A percentile compares a stretch with the other conserved stretches of the same genome.
phyloP scores from a whole-genome alignment of 2,113 vertebrate genomes.

The Cariama cristata region DNA sequence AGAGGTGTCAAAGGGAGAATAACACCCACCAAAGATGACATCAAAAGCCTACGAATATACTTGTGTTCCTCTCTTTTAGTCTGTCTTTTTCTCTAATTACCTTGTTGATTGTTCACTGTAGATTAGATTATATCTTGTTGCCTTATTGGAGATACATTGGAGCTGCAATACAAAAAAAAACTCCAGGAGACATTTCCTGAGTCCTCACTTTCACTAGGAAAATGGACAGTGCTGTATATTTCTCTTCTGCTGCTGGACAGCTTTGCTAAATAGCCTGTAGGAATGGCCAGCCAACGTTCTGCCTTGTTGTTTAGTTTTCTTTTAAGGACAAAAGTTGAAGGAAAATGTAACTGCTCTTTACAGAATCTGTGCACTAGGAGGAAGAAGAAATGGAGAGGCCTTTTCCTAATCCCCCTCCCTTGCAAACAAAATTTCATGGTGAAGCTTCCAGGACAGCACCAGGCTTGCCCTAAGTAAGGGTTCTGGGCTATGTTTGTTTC shows the following conservation, averaged over 20 bases:
- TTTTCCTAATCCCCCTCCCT: not conserved
- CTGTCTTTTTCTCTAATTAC: constrained; percentile 16
- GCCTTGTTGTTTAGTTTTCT: not conserved
- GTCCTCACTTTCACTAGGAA: not conserved
- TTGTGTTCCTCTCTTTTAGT: constrained; percentile 10
- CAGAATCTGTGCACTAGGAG: not conserved
- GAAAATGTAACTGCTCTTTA: not conserved
- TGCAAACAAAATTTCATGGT: not conserved
- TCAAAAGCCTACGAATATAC: constrained; percentile 10
- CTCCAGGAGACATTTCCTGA: not conserved
- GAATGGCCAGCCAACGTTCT: not conserved
- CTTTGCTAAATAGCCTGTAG: not conserved
- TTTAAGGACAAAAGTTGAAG: not conserved
- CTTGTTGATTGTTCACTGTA: not conserved
- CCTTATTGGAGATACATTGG: not conserved
- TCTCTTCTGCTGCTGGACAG: not conserved
- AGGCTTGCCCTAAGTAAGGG: not conserved
- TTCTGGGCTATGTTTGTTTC: not conserved
- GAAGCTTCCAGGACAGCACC: not conserved
- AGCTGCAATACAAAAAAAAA: not conserved
- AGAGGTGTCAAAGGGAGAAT: constrained; percentile 32
- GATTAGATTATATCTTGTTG: constrained; percentile 18
- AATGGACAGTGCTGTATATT: not conserved
- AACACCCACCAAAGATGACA: not conserved
- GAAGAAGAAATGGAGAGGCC: not conserved